Conservation (phyloP, 2,113 vertebrate genomes). For the Oplegnathus fasciatus region DNA sequence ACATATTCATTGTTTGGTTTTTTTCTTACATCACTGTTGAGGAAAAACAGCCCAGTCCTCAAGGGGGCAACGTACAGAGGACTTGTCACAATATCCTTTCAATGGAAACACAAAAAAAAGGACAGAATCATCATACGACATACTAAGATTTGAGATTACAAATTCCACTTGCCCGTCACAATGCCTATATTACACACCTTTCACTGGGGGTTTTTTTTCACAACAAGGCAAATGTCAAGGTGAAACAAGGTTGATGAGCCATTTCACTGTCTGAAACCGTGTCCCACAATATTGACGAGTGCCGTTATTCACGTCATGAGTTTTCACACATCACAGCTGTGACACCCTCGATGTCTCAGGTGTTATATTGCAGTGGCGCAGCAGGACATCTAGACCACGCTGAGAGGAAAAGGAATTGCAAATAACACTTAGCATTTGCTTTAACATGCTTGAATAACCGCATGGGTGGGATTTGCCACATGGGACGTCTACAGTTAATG, state of each 20-base stretch:
- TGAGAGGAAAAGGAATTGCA: slow-evolving; percentile 41
- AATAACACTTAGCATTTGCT: slow-evolving; percentile 41
- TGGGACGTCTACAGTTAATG: neutral
- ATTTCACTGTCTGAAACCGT: slow-evolving; percentile 16
- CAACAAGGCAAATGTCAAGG: slow-evolving; percentile 26
- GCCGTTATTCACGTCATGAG: slow-evolving; percentile 34
- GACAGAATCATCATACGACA: neutral
- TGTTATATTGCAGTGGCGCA: slow-evolving; percentile 40
- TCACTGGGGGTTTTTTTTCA: slow-evolving; percentile 1
- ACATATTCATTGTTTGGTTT: neutral
- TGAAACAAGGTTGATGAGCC: slow-evolving; percentile 5
- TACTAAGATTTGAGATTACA: neutral
- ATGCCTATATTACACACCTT: neutral
- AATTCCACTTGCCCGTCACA: neutral
- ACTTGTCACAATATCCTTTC: neutral
- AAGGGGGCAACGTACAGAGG: neutral
- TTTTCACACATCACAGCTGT: slow-evolving; percentile 59
- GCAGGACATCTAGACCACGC: slow-evolving; percentile 41
- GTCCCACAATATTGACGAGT: slow-evolving; percentile 10
- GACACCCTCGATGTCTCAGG: slow-evolving; percentile 51
- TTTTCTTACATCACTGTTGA: neutral
- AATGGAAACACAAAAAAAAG: neutral
- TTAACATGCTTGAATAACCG: neutral
- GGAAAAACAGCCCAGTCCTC: neutral
- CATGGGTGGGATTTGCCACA: neutral